Evolutionary conservation across 2,797 vertebrate species (phyloP).

Genomic region (Sebastes matsubarae): DNA sequence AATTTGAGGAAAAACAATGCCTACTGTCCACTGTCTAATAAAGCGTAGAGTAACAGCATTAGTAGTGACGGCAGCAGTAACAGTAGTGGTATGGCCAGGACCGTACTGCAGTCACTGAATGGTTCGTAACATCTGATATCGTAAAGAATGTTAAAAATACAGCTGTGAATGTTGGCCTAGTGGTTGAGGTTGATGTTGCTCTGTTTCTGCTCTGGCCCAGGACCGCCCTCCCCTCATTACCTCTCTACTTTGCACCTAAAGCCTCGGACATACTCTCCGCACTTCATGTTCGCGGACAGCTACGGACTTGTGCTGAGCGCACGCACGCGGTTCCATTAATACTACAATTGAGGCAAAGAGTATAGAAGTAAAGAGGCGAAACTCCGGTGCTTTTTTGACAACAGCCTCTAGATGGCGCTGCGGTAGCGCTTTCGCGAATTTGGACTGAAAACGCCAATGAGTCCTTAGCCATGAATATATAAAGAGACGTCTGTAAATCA

Average conservation of each 20-base stretch:
- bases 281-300: no score
- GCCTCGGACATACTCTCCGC: no score
- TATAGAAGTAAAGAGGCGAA: no score
- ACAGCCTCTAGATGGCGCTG: no score
- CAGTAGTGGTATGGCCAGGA: background rate
- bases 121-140: background rate
- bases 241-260: background rate
- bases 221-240: background rate
- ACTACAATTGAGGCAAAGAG: no score
- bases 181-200: background rate
- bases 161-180: background rate
- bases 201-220: background rate
- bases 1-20: background rate
- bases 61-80: background rate
- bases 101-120: background rate
- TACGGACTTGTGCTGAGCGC: no score
- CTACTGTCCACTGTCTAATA: background rate
- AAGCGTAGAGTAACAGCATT: background rate
- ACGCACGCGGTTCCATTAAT: accelerated
- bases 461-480: no score
- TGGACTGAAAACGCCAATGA: no score
- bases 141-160: background rate
- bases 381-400: no score
- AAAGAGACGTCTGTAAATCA: no score
- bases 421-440: no score